Evolutionary conservation across 2,797 vertebrate genomes (phyloP).

Genomic region (Gephyroberyx darwinii): DNA sequence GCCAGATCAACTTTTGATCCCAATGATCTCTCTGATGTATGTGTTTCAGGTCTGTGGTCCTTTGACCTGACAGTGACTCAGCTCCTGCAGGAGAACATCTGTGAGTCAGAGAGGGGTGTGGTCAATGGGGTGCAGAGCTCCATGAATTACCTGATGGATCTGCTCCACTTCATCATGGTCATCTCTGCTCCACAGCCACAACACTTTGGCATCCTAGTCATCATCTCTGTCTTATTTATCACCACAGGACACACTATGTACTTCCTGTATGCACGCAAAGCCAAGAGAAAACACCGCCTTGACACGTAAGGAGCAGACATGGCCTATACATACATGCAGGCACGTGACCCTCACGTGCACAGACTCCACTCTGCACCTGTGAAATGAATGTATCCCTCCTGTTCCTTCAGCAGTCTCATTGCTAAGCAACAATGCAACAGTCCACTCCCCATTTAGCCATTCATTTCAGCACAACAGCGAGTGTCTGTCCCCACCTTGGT

Average conservation of each 20-base stretch:
- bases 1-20: constrained; percentile 15
- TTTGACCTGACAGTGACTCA: constrained; percentile 85
- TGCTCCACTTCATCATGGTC: constrained; percentile 83
- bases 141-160: constrained; percentile 87
- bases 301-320: constrained; percentile 70
- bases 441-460: constrained; percentile 64
- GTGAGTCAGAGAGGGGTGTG: constrained; percentile 82
- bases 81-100: constrained; percentile 84
- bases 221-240: constrained; percentile 83
- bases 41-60: constrained; percentile 80
- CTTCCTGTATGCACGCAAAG: constrained; percentile 83
- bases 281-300: constrained; percentile 77
- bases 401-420: constrained; percentile 62
- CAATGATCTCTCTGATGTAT: constrained; percentile 19
- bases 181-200: constrained; percentile 81
- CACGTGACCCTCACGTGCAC: constrained; percentile 53
- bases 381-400: constrained; percentile 75
- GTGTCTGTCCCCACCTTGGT: constrained; percentile 63
- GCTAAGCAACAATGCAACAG: constrained; percentile 54
- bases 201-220: constrained; percentile 81
- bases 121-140: constrained; percentile 86
- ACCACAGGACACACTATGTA: constrained; percentile 80
- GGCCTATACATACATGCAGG: constrained; percentile 31
- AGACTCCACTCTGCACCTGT: constrained; percentile 68
- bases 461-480: constrained; percentile 71